phyloP scores from a whole-genome alignment of 2,113 vertebrate genomes.

The Sebastes schlegelii region DNA sequence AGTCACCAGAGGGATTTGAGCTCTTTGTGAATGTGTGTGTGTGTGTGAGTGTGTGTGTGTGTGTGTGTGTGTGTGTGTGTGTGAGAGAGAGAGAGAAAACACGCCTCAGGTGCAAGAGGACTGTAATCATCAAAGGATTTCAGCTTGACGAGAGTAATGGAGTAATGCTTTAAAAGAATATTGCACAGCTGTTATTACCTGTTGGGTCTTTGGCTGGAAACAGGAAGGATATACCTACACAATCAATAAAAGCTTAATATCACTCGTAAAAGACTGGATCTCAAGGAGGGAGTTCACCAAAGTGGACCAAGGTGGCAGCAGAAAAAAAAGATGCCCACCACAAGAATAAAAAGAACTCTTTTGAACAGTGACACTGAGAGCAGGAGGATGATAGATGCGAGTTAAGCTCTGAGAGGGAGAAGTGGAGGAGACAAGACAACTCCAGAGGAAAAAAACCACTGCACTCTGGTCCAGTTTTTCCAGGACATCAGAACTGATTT shows the following conservation, averaged over 20 bases:
- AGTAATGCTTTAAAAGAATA: constrained; percentile 44
- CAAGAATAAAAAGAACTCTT: constrained; percentile 67
- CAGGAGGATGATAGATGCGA: constrained; percentile 61
- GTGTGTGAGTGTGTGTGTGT: background rate
- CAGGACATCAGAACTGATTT: constrained; percentile 52
- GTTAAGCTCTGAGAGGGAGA: constrained; percentile 57
- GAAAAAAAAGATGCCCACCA: constrained; percentile 71
- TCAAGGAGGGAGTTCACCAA: constrained; percentile 34
- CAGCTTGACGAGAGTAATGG: constrained; percentile 46
- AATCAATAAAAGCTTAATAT: constrained; percentile 34
- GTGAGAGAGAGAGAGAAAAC: constrained; percentile 27
- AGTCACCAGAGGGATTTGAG: constrained; percentile 53
- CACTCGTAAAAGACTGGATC: constrained; percentile 27
- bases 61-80: background rate
- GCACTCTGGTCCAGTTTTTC: constrained; percentile 23
- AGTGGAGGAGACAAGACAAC: constrained; percentile 17
- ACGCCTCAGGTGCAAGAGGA: constrained; percentile 63
- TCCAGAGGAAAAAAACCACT: constrained; percentile 17
- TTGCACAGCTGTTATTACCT: constrained; percentile 55
- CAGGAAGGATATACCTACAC: constrained; percentile 3
- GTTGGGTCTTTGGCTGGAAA: constrained; percentile 51
- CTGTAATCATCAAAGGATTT: constrained; percentile 57
- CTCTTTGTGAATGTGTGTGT: constrained; percentile 12
- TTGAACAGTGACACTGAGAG: constrained; percentile 43
- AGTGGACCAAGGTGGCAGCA: constrained; percentile 39